Conservation (phyloP, 2,797 vertebrate species). For the Knipowitschia caucasica region DNA sequence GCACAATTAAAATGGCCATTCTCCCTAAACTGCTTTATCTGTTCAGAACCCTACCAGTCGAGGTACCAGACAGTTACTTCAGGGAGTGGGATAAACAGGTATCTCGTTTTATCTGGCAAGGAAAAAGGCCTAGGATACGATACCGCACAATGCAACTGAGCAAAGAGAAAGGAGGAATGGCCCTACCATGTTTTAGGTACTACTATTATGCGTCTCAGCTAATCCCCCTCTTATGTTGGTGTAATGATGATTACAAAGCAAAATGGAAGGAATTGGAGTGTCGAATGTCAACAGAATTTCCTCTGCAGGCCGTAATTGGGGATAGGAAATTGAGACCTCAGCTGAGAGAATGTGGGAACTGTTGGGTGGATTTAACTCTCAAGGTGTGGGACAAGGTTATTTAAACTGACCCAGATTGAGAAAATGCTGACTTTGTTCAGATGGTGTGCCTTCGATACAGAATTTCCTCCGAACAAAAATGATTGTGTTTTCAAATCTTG, state of each 20-base stretch:
- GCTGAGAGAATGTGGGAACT: neutral
- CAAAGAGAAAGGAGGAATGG: neutral
- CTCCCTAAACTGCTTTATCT: neutral
- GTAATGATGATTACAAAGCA: neutral
- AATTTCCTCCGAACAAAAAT: too few relatives aligned
- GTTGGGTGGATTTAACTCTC: neutral
- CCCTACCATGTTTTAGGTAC: neutral
- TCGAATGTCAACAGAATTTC: neutral
- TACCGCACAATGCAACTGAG: neutral
- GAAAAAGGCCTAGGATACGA: neutral
- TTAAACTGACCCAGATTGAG: too few relatives aligned
- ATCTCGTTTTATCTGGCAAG: conserved; percentile 3
- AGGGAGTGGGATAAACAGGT: conserved; percentile 14
- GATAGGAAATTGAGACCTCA: neutral
- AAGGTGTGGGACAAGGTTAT: conserved; percentile 2
- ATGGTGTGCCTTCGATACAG: too few relatives aligned
- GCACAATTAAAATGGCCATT: neutral
- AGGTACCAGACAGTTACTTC: neutral
- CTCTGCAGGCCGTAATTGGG: neutral
- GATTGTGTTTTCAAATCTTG: too few relatives aligned
- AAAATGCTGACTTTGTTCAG: too few relatives aligned
- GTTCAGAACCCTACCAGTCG: neutral
- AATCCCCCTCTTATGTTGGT: neutral
- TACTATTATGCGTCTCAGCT: neutral
- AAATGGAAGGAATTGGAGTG: neutral